Evolutionary conservation across 2,797 vertebrate genomes (phyloP), one percentile per base, ranked within the genome.

Genomic region (Scomberomorus guttatus): DNA sequence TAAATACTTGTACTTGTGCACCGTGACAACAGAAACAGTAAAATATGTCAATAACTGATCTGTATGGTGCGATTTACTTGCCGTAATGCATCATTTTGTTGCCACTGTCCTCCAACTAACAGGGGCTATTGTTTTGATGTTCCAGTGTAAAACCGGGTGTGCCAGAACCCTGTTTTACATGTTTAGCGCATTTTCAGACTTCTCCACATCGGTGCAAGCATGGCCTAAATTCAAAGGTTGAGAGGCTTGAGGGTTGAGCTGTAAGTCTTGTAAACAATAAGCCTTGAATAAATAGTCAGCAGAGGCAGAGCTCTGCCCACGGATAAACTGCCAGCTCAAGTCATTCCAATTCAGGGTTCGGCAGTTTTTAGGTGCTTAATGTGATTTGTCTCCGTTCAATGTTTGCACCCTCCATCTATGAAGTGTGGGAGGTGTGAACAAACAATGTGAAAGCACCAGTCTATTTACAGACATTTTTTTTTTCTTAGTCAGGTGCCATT

Each of bases 351-450:
- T 77, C 75, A 80, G 64, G 74, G 51, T 78, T 87, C 18, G 18
- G 32, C 81, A 70, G 48, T 84, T 90, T 86, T 77, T 73, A 80
- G 82, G 77, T 86, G 78, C 75, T 63, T 83, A 81, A 85, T 80
- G 83, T 86, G 72, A 88, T 90, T 90, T 87, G 78, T 77, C 71
- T 88, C 72, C 52, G 77, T 80, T 85, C 64, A 80, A 10, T 80
- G 85, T 90, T 85, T 86, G 54, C 77, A 82, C 62, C 75, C 52
- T 85, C 57, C 78, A 69, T 84, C 75, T 25, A 59, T 25, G 75
- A 84, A 59, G 71, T 65, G 85, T 88, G 65, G 89, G 83, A 80
- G 83, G 88, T 85, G 90, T 84, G 74, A 94, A 83, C 73, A 87
- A 89, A 87, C 77, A 87, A 84, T 58, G 58, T 81, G 65, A 83